Conservation (phyloP, 1,140 invertebrate species). For the Procambarus clarkii region DNA sequence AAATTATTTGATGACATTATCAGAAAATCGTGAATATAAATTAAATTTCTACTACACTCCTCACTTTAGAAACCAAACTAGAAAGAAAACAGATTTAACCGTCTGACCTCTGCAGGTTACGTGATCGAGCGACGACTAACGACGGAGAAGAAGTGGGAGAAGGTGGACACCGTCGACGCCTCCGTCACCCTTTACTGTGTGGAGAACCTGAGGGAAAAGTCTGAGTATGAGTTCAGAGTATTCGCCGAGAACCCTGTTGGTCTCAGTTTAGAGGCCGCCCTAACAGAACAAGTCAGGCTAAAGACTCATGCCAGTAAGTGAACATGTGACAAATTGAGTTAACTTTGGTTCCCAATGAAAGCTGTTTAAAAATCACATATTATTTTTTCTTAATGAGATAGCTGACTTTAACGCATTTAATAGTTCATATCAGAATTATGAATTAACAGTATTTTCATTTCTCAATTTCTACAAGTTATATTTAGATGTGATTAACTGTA, state of each 20-base stretch:
- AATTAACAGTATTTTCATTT: no score
- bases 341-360: not conserved
- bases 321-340: not conserved
- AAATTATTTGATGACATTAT: no score
- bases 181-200: constrained; percentile 86
- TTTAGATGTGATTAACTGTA: no score
- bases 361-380: not conserved
- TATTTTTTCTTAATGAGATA: not conserved
- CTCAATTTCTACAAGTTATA: no score
- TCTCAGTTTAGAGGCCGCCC: constrained; percentile 84
- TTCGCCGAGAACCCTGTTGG: constrained; percentile 94
- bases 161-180: constrained; percentile 89
- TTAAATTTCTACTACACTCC: not conserved
- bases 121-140: constrained; percentile 92
- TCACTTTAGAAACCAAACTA: not conserved
- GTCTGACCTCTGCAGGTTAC: constrained; percentile 81
- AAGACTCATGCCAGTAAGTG: constrained; percentile 96
- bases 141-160: constrained; percentile 88
- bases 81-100: constrained; percentile 14
- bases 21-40: no score
- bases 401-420: not conserved
- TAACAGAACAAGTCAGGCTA: constrained; percentile 86
- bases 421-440: no score
- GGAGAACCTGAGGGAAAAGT: constrained; percentile 91
- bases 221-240: constrained; percentile 92